Percentiles rank a stretch among this genome's conserved stretches.
phyloP scores from a whole-genome alignment of 2,797 vertebrate species.

The Hafferia zeledoni region DNA sequence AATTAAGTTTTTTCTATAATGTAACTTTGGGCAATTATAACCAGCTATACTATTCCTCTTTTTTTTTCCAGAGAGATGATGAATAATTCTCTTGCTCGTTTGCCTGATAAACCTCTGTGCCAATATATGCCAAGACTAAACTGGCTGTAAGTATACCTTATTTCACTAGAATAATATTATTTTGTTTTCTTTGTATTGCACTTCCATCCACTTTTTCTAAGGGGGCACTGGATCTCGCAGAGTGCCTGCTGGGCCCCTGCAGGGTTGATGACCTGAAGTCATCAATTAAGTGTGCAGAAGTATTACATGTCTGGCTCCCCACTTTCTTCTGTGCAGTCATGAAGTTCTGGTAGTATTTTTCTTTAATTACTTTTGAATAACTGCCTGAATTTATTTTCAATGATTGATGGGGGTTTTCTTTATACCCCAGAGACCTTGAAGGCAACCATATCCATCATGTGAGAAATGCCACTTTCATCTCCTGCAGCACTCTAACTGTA shows the following conservation, averaged over 20 bases:
- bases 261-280: not conserved
- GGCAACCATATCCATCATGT: slow-evolving; percentile 90
- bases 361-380: not conserved
- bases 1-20: not conserved
- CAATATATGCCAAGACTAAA: slow-evolving; percentile 89
- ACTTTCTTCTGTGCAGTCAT: not conserved
- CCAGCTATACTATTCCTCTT: not conserved
- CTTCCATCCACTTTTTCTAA: not conserved
- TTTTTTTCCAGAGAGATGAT: slow-evolving; percentile 83
- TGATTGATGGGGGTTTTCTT: slow-evolving; percentile 36
- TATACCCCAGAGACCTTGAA: slow-evolving; percentile 88
- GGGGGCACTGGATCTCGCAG: not conserved
- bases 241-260: not conserved
- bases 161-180: not conserved
- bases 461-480: slow-evolving; percentile 87
- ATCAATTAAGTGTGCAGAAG: not conserved
- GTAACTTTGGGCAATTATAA: not conserved
- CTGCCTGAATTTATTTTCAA: not conserved
- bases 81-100: slow-evolving; percentile 86
- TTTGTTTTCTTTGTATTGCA: not conserved
- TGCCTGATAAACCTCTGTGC: slow-evolving; percentile 89
- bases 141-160: slow-evolving; percentile 88
- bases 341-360: not conserved
- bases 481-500: slow-evolving; percentile 90
- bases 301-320: not conserved